Base-by-base conservation (phyloP, 2,113 vertebrate genomes). In the Desmodus rotundus region DNA sequence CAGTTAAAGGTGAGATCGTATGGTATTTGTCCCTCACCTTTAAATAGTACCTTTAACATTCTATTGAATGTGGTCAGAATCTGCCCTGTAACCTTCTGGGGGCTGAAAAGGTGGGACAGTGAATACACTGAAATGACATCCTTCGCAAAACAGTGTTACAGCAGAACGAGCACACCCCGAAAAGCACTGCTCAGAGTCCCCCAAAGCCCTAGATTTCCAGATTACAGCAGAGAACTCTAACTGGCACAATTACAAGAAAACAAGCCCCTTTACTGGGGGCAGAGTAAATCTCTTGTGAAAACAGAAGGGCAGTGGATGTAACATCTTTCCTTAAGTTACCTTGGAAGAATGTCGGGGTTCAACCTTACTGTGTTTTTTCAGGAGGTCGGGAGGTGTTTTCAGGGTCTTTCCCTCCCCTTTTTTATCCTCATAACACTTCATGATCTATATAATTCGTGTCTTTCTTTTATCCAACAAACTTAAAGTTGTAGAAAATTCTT, bases 61-160 rank as follows among this genome's bases (percentile, higher is more conserved):
- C 52, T 15, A 45, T 8, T 90, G 76, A 82, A 92, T 94, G 41
- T 95, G 93, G 91, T 95, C 93, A 96, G 38, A 89, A 90, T 78
- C 96, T 96, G 78, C 96, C 94, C 90, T 96, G n/a, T 93, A 94
- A 81, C 78, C 93, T 97, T 95, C 94, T 96, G 97, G 93, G 96
- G 63, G 61, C 92, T 97, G 97, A 95, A 95, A 93, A 96, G 94
- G 91, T 82, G 93, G 89, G 45, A 86, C 74, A 89, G 90, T 1
- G 2, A 91, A 87, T 92, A 93, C 50, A 58, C 36, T 0, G 17
- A 95, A 90, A 95, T 74, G 92, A 91, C 86, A 90, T 89, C 74
- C 92, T 97, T 70, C 24, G 47, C 65, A 89, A 83, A 72, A 81
- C 26, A 45, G 68, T 17, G 10, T 96, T 95, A 88, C 87, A 96